Percentiles rank a stretch among this genome's conserved stretches.
Evolutionary conservation across 2,113 vertebrate species (phyloP).

Genomic region (Eidolon helvum): DNA sequence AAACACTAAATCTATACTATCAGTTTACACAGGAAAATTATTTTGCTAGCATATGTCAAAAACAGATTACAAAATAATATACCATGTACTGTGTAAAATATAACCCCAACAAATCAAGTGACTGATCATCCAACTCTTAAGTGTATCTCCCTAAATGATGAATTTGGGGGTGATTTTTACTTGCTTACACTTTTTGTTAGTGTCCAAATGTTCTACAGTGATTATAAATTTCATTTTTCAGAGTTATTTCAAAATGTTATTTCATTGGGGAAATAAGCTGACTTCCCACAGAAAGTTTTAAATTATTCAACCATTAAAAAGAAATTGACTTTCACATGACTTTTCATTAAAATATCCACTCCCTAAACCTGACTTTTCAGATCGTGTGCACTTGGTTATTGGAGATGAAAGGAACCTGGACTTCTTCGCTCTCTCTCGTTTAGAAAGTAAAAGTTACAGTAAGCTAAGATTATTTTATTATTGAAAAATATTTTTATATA

Average conservation of each 20-base stretch:
- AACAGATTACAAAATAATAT: not conserved
- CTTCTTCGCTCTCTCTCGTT: not conserved
- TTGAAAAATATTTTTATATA: not conserved
- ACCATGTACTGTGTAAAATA: not conserved
- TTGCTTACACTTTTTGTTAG: not conserved
- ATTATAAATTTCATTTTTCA: constrained; percentile 36
- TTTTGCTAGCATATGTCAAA: constrained; percentile 11
- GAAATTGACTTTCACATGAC: not conserved
- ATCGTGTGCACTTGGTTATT: not conserved
- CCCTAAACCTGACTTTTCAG: not conserved
- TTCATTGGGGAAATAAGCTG: constrained; percentile 38
- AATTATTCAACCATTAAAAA: constrained; percentile 9
- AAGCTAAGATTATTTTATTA: not conserved
- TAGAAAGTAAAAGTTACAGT: not conserved
- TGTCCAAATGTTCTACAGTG: not conserved
- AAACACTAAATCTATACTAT: not conserved
- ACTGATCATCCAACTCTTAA: not conserved
- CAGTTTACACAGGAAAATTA: not conserved
- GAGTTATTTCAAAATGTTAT: not conserved
- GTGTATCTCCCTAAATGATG: constrained; percentile 7
- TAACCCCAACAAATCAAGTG: not conserved
- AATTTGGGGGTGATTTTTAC: not conserved
- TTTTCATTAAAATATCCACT: not conserved
- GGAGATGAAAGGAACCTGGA: not conserved
- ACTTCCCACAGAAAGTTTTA: constrained; percentile 1